A percentile compares a stretch with the other conserved stretches of the same genome.
Conservation (phyloP, 2,113 vertebrate genomes). For the Lepus timidus region DNA sequence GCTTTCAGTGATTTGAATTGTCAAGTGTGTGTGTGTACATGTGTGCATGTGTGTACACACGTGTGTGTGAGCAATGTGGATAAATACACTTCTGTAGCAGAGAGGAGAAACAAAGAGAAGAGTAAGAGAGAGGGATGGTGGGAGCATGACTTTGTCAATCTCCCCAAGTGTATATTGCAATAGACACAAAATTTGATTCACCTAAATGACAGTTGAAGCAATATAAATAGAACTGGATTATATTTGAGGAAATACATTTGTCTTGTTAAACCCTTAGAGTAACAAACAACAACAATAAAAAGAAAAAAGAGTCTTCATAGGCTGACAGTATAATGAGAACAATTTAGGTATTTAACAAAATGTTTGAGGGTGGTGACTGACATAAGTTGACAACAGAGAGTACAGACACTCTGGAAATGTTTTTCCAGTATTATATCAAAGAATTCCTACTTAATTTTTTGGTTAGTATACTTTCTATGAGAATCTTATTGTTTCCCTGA, state of each 20-base stretch:
- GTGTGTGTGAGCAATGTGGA: neutral
- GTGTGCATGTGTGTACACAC: no score
- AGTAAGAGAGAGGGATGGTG: no score
- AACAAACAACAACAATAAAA: neutral
- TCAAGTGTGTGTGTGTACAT: neutral
- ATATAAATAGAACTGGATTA: neutral
- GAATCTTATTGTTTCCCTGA: constrained; percentile 19
- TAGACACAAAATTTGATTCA: neutral
- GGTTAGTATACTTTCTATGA: constrained; percentile 35
- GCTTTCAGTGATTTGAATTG: neutral
- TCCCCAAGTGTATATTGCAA: neutral
- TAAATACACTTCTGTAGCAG: neutral
- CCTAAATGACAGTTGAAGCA: neutral
- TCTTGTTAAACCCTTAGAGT: neutral
- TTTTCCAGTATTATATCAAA: constrained; percentile 9
- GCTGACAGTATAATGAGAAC: neutral
- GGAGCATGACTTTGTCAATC: no score
- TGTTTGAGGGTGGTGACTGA: neutral
- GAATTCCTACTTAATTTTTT: constrained; percentile 17
- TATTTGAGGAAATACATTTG: neutral
- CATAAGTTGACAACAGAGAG: neutral
- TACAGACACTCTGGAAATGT: neutral
- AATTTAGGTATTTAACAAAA: neutral
- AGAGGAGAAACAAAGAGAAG: neutral
- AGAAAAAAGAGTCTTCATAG: neutral